Evolutionary conservation across 2,113 vertebrate species (phyloP).

Genomic region (Lamprotornis superbus): DNA sequence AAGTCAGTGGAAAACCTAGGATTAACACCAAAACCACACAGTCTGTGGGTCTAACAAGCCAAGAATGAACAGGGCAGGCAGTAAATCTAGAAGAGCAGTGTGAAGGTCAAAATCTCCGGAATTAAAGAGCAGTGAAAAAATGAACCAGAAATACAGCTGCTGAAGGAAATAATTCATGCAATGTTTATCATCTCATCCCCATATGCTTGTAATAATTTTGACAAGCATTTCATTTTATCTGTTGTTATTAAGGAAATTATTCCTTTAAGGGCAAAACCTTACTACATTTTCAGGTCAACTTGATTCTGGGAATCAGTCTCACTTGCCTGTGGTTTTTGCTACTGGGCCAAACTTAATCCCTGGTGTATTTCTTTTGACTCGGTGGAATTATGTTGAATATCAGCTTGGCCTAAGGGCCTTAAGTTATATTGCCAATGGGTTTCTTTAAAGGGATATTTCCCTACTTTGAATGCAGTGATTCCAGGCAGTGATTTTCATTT

Average conservation of each 20-base stretch:
- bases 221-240: conserved; percentile 12
- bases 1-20: neutral
- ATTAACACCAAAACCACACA: neutral
- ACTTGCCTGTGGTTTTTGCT: conserved; percentile 40
- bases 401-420: conserved; percentile 1
- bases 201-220: conserved; percentile 5
- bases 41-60: neutral
- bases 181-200: neutral
- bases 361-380: conserved; percentile 32
- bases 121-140: neutral
- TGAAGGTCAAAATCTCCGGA: neutral
- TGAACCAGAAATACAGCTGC: neutral
- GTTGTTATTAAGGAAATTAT: conserved; percentile 30
- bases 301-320: conserved; percentile 41
- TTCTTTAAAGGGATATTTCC: conserved; percentile 30
- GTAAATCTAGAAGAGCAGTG: neutral
- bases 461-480: conserved; percentile 43
- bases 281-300: conserved; percentile 24
- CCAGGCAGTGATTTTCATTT: conserved; percentile 10
- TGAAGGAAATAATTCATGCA: neutral
- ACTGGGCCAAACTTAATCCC: conserved; percentile 23
- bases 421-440: neutral
- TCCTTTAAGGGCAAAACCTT: conserved; percentile 37
- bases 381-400: conserved; percentile 10
- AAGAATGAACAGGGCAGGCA: neutral